A percentile compares a stretch with the other conserved stretches of the same genome.
Evolutionary conservation across 2,888 invertebrate genomes (phyloP).

Genomic region (Yponomeuta malinellus): DNA sequence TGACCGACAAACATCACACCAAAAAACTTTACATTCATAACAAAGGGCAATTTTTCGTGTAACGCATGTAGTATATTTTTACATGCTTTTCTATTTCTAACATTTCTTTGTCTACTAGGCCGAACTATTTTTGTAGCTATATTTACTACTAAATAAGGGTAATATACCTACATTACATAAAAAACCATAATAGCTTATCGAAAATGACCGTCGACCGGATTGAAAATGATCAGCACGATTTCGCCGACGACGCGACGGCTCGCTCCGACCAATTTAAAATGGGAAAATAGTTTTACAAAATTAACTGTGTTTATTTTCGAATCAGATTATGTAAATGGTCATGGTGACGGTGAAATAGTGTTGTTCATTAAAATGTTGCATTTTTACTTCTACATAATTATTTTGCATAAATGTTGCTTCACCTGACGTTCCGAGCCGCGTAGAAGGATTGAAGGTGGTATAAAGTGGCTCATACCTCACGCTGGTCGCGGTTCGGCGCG

Average conservation of each 20-base stretch:
- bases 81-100: no score
- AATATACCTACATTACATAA: conserved; percentile 24
- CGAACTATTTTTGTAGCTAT: conserved; percentile 66
- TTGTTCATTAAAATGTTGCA: neutral
- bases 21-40: neutral
- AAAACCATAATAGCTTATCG: conserved; percentile 49
- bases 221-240: conserved; percentile 29
- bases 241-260: neutral
- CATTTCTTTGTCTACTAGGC: conserved; percentile 29
- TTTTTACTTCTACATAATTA: neutral
- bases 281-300: conserved; percentile 47
- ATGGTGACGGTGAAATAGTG: conserved; percentile 40
- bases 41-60: conserved; percentile 23
- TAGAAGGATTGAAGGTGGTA: conserved; percentile 31
- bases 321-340: conserved; percentile 52
- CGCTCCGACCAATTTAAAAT: conserved; percentile 19
- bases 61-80: no score
- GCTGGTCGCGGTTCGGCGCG: conserved; percentile 48
- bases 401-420: neutral
- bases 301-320: conserved; percentile 52
- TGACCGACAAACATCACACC: no score
- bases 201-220: conserved; percentile 37
- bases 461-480: conserved; percentile 44
- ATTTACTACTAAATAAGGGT: conserved; percentile 39
- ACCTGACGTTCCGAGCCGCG: conserved; percentile 26